Percentiles rank a stretch among this genome's conserved stretches.
Conservation (phyloP, 2,888 invertebrate species). For the Ditylenchus weischeri region DNA sequence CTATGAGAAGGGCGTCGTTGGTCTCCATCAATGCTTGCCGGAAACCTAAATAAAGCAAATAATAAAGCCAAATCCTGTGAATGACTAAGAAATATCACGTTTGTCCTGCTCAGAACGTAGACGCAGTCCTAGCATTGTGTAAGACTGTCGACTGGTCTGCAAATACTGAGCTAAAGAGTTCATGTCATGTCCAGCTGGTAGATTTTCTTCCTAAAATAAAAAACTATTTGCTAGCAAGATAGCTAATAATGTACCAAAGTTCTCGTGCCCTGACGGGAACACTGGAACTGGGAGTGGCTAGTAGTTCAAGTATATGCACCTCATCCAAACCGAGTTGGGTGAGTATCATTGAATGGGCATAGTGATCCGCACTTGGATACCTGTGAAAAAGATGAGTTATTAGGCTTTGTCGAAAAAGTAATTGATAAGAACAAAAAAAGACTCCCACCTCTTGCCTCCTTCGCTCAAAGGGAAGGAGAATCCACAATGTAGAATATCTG, state of each 20-base stretch:
- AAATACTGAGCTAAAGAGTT: conserved; percentile 46
- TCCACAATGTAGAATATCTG: conserved; percentile 53
- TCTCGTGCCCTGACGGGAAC: conserved; percentile 43
- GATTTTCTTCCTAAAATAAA: conserved; percentile 36
- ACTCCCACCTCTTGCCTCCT: conserved; percentile 46
- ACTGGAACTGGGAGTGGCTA: conserved; percentile 44
- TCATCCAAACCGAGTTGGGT: conserved; percentile 44
- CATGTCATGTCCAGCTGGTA: conserved; percentile 52
- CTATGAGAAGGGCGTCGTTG: conserved; percentile 49
- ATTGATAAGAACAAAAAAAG: conserved; percentile 12
- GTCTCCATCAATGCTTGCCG: conserved; percentile 49
- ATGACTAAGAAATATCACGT: conserved; percentile 29
- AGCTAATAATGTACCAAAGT: conserved; percentile 23
- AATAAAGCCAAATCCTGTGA: background rate
- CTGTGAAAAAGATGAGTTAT: conserved; percentile 30
- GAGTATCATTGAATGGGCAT: conserved; percentile 50
- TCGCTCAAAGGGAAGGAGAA: conserved; percentile 49
- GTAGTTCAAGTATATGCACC: conserved; percentile 44
- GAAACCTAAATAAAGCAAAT: conserved; percentile 43
- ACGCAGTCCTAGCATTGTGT: conserved; percentile 49
- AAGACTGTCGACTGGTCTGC: conserved; percentile 42
- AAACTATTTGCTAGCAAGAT: too few relatives aligned
- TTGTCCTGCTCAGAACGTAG: conserved; percentile 52
- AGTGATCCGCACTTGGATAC: conserved; percentile 53
- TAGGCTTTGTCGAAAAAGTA: background rate